Base-by-base conservation (phyloP, 2,113 vertebrate species). In the Fulica atra region DNA sequence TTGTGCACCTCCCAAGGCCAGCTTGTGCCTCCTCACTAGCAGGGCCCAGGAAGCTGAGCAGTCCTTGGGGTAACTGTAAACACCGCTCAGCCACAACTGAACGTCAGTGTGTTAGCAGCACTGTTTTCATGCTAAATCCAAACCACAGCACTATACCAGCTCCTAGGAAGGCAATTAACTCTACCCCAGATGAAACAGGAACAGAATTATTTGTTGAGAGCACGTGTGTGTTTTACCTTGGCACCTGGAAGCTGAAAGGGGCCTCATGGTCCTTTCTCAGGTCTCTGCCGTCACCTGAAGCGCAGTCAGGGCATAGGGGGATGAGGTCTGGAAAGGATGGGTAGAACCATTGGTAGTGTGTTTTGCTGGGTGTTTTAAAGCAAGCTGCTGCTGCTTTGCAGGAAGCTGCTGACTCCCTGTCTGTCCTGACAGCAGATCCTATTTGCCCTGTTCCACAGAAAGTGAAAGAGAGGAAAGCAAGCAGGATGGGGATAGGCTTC, bases 251-350 rank as follows among this genome's bases (percentile, higher is more conserved):
- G 35, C 33, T 89, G 73, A 64, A 71, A 60, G 14, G 60, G 48
- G 63, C 35, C 16, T 53, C 1, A 1, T 16, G 21, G 25, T 15
- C 25, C 44, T 64, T 87, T 86, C 46, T 44, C 73, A 50, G 42
- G 36, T 44, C 23, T 56, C 48, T 85, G 26, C 38, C 61, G 3
- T 14, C 57, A 35, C n/a, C 14, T 19, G 25, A 89, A 69, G 8
- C n/a, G 40, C 64, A 44, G 4, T 33, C 24, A 6, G 0, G n/a
- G 23, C 36, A 25, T 0, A 38, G 10, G 3, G 13, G 24, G 2
- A 15, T 19, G 59, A 77, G 5, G 21, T 25, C 31, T 88, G 66
- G 56, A 28, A 87, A 59, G 64, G 17, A 42, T 2, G 44, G 11
- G n/a, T 50, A 50, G 38, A 91, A 46, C 3, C n/a, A 13, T 51